Evolutionary conservation across 1,140 invertebrate genomes (phyloP).

Genomic region (Pemphigus obesinymphae): DNA sequence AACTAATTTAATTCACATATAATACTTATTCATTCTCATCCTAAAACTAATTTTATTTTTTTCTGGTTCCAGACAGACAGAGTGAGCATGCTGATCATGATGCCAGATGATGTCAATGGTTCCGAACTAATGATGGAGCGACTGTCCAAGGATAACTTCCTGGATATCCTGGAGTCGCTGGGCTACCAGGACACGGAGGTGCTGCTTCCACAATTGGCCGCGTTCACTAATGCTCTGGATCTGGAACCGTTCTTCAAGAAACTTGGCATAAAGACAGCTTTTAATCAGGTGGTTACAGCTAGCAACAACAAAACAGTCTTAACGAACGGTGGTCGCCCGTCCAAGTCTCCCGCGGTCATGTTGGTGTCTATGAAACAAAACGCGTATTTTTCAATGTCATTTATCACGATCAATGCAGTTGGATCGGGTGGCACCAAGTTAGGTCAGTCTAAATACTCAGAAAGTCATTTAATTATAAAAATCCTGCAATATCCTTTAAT

Average conservation of each 20-base stretch:
- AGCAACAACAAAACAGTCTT: not conserved
- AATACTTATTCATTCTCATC: no score
- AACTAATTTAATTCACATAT: no score
- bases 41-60: no score
- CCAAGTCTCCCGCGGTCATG: not conserved
- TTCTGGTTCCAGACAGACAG: constrained; percentile 45
- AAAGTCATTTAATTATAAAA: not conserved
- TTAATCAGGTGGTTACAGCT: constrained; percentile 14
- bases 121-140: constrained; percentile 46
- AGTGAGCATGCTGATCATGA: constrained; percentile 47
- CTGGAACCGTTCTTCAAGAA: constrained; percentile 46
- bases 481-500: not conserved
- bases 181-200: constrained; percentile 46
- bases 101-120: constrained; percentile 46
- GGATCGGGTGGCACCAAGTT: constrained; percentile 45
- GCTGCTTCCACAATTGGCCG: constrained; percentile 48
- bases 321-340: not conserved
- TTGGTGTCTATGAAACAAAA: constrained; percentile 47
- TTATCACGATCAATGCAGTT: constrained; percentile 49
- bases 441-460: constrained; percentile 43
- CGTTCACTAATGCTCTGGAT: constrained; percentile 47
- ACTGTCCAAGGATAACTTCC: constrained; percentile 45
- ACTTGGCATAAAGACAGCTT: constrained; percentile 45
- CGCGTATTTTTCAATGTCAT: constrained; percentile 49
- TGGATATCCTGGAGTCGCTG: constrained; percentile 44